Conservation (phyloP, 2,888 invertebrate genomes). For the Rhagophthalmus giganteus region DNA sequence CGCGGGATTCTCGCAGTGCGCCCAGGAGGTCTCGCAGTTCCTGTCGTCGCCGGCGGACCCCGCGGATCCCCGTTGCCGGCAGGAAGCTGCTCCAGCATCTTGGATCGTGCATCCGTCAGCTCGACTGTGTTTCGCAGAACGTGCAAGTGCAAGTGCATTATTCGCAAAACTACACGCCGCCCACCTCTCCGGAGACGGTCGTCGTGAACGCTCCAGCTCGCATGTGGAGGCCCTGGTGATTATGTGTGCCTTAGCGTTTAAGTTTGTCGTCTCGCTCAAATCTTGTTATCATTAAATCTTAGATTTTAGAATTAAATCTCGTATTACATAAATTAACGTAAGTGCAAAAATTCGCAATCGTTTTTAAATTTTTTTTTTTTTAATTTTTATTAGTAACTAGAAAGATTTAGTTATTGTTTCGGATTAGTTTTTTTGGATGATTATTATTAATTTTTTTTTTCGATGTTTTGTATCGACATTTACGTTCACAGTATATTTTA, state of each 20-base stretch:
- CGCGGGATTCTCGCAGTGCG: conserved; percentile 63
- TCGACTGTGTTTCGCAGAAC: conserved; percentile 48
- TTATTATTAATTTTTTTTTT: conserved; percentile 13
- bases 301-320: neutral
- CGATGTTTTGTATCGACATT: too few species aligned
- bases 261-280: conserved; percentile 5
- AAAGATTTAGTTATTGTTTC: conserved; percentile 6
- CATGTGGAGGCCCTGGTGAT: conserved; percentile 55
- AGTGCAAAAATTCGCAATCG: conserved; percentile 18
- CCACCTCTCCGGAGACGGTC: conserved; percentile 40
- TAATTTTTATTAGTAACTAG: neutral
- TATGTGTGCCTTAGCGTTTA: neutral
- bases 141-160: conserved; percentile 39
- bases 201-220: conserved; percentile 37
- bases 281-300: conserved; percentile 8
- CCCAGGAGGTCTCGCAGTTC: conserved; percentile 63
- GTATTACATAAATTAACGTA: conserved; percentile 10
- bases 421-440: conserved; percentile 2
- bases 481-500: conserved; percentile 36
- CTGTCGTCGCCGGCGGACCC: conserved; percentile 55
- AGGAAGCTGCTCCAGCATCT: conserved; percentile 60
- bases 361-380: conserved; percentile 14
- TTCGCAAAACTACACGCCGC: conserved; percentile 41
- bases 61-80: conserved; percentile 58
- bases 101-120: conserved; percentile 55